A percentile compares a stretch with the other conserved stretches of the same genome.
Evolutionary conservation across 1,140 invertebrate species (phyloP).

Genomic region (Drosophila subpulchrella): DNA sequence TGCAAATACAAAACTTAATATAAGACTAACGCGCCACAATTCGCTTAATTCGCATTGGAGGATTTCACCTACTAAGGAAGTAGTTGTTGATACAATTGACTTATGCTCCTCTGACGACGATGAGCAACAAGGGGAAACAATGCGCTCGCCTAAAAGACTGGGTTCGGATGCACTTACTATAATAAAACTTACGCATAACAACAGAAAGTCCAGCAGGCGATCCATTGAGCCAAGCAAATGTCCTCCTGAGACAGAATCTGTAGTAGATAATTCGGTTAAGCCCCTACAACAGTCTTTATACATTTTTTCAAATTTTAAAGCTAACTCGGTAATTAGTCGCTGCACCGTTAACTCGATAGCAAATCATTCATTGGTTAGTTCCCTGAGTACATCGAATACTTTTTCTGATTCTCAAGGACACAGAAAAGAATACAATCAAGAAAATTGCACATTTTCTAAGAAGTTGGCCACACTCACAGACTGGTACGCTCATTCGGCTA

Average conservation of each 20-base stretch:
- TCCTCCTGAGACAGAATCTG: conserved; percentile 25
- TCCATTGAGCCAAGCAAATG: conserved; percentile 13
- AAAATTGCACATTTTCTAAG: conserved; percentile 71
- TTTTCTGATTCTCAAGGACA: conserved; percentile 49
- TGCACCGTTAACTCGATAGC: conserved; percentile 49
- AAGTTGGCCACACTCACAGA: conserved; percentile 57
- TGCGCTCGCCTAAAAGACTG: conserved; percentile 21
- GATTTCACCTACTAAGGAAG: conserved; percentile 75
- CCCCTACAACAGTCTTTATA: conserved; percentile 78
- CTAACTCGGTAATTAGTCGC: conserved; percentile 64
- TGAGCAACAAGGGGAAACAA: conserved; percentile 60
- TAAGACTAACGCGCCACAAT: conserved; percentile 78
- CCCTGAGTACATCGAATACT: conserved; percentile 44
- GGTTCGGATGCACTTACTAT: conserved; percentile 38
- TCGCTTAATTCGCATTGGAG: conserved; percentile 77
- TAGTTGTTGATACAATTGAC: conserved; percentile 85
- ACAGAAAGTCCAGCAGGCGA: conserved; percentile 20
- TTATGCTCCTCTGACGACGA: conserved; percentile 87
- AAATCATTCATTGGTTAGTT: conserved; percentile 47
- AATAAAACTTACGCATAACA: conserved; percentile 51
- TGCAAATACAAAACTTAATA: conserved; percentile 72
- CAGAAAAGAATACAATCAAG: conserved; percentile 69
- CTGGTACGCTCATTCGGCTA: conserved; percentile 57
- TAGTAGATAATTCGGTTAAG: conserved; percentile 53
- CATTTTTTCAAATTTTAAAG: conserved; percentile 81